Evolutionary conservation across 2,888 invertebrate species (phyloP).

Genomic region (Andrena praecox): DNA sequence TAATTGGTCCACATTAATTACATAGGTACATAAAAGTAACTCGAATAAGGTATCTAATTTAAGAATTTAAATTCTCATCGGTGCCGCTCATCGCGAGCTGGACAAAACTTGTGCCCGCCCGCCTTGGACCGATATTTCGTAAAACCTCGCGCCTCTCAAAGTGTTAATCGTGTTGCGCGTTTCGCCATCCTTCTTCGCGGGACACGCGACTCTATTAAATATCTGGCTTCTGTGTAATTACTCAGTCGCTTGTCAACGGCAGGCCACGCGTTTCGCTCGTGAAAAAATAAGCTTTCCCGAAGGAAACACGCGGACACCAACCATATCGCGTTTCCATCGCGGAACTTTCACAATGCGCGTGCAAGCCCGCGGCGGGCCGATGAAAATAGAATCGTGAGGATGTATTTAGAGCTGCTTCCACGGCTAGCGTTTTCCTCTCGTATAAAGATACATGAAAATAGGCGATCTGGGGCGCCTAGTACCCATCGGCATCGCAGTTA

Average conservation of each 20-base stretch:
- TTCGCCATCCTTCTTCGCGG: neutral
- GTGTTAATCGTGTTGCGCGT: neutral
- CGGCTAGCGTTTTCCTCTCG: constrained; percentile 63
- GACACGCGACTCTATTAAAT: constrained; percentile 38
- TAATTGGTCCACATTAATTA: no score
- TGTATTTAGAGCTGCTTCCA: constrained; percentile 50
- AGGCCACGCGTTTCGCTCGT: constrained; percentile 23
- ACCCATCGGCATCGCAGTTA: constrained; percentile 63
- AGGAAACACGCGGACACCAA: constrained; percentile 30
- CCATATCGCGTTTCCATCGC: constrained; percentile 3
- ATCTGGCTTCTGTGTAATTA: constrained; percentile 18
- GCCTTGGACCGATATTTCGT: no score
- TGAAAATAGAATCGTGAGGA: constrained; percentile 65
- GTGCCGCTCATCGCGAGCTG: no score
- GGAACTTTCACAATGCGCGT: constrained; percentile 50
- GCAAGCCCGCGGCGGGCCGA: constrained; percentile 58
- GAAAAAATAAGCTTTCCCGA: constrained; percentile 42
- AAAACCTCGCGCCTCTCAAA: no score
- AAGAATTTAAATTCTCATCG: no score
- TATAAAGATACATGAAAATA: constrained; percentile 64
- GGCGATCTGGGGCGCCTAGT: constrained; percentile 44
- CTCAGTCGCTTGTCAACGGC: constrained; percentile 30
- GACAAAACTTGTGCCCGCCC: no score
- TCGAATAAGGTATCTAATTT: no score
- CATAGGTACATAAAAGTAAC: no score